Base-by-base conservation (phyloP, 2,797 vertebrate species). In the Octomys mimax region DNA sequence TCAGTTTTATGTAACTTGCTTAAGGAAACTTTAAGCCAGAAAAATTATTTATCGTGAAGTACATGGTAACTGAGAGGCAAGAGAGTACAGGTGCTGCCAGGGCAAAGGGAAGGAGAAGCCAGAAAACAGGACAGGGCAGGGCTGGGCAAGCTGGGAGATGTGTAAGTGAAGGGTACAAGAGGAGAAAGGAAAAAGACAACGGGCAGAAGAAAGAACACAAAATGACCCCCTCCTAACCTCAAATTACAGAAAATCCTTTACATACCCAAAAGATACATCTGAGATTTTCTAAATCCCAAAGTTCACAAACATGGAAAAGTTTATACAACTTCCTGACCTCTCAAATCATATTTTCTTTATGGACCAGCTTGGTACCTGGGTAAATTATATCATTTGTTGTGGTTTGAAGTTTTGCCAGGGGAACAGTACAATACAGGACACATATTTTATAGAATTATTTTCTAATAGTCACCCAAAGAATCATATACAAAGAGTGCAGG, bases 21-120 rank as follows among this genome's bases (percentile, higher is more conserved):
- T 77, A 91, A 42, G 54, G 22, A 82, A n/a, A 0, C 62, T 88
- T 94, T 89, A 82, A 49, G 36, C 21, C 26, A 92, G 52, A 95
- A 89, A 86, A 92, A 42, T 4, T 24, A 85, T 52, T 59, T 52
- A 54, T 24, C 5, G 0, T 16, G 68, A 91, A 19, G 24, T 82
- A 28, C n/a, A 6, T 42, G 5, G 24, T 36, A 12, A 82, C 54
- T 64, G 11, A 70, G 36, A 59, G 7, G 61, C 11, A 73, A 70
- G 0, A 33, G 33, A 6, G 19, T 1, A 1, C 42, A 22, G n/a
- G 18, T 89, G 89, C 52, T 59, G 21, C 4, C 33, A 46, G 52
- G 7, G 8, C 5, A 66, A 64, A 80, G 18, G 36, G 54, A 87
- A 88, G 33, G 42, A 68, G 61, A 78, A 33, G 7, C 22, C 79